These are phyloP conservation scores for Grammomys surdaster DNA, from an alignment of 2,113 vertebrate genomes.

Conservation along the genomic window DNA sequence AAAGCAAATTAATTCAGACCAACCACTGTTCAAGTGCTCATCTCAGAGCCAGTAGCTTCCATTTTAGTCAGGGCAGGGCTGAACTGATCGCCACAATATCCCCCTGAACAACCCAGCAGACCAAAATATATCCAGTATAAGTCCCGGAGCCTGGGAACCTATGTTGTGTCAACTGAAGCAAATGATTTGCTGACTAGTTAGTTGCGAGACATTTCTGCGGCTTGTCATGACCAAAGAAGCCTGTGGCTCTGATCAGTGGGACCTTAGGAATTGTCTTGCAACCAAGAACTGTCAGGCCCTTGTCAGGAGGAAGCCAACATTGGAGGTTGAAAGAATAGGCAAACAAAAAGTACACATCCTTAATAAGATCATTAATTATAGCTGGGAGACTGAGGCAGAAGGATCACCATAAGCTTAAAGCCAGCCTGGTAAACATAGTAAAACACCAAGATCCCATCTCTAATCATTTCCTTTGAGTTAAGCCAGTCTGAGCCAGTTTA, in stretches of 20 bases:
- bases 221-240: not conserved
- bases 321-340: not conserved
- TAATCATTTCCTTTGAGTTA: conserved; percentile 6
- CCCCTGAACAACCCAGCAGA: not conserved
- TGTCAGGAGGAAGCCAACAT: not conserved
- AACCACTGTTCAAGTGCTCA: not conserved
- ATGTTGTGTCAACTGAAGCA: not conserved
- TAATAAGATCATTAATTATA: not conserved
- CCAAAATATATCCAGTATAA: not conserved
- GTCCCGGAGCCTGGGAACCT: not conserved
- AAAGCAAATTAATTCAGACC: not conserved
- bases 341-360: not conserved
- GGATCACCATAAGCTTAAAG: not conserved
- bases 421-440: not conserved
- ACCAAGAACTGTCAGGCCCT: not conserved
- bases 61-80: not conserved
- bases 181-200: not conserved
- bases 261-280: not conserved
- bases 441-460: not conserved
- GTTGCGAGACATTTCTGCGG: not conserved
- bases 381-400: not conserved
- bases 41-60: too few species aligned
- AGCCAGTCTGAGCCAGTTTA: not conserved
- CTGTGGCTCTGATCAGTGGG: not conserved
- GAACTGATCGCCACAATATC: too few species aligned